Evolutionary conservation across 2,113 vertebrate species (phyloP).

Genomic region (Anser brachyrhynchus): DNA sequence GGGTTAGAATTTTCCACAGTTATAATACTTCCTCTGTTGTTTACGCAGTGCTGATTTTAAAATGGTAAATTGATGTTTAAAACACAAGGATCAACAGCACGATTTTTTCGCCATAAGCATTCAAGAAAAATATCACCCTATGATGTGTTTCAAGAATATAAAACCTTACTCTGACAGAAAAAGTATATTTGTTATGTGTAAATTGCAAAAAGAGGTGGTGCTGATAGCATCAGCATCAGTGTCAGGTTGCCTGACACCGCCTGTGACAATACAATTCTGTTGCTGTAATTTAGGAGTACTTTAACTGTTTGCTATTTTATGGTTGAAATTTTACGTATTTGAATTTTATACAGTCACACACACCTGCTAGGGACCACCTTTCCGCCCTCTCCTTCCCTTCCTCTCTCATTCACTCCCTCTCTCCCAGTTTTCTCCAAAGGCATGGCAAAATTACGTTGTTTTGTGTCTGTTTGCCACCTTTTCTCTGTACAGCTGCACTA

Average conservation of each 20-base stretch:
- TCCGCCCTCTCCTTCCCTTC: neutral
- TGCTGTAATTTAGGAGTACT: neutral
- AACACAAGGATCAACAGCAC: neutral
- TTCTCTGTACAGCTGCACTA: neutral
- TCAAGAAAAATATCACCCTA: conserved; percentile 9
- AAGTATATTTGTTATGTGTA: neutral
- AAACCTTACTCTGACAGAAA: neutral
- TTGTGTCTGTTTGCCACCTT: neutral
- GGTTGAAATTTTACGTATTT: neutral
- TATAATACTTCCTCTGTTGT: neutral
- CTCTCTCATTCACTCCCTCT: neutral
- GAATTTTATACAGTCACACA: neutral
- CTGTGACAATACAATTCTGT: neutral
- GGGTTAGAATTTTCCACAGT: neutral
- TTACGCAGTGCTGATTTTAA: neutral
- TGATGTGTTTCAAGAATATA: neutral
- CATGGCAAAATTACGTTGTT: neutral
- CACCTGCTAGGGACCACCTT: neutral
- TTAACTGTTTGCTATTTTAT: neutral
- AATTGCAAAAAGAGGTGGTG: conserved; percentile 15
- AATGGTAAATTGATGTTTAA: neutral
- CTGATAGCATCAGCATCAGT: neutral
- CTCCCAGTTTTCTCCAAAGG: neutral
- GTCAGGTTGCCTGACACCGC: neutral
- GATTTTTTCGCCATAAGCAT: neutral